A percentile compares a stretch with the other conserved stretches of the same genome.
Conservation (phyloP, 2,888 invertebrate genomes). For the Creontiades dilutus region DNA sequence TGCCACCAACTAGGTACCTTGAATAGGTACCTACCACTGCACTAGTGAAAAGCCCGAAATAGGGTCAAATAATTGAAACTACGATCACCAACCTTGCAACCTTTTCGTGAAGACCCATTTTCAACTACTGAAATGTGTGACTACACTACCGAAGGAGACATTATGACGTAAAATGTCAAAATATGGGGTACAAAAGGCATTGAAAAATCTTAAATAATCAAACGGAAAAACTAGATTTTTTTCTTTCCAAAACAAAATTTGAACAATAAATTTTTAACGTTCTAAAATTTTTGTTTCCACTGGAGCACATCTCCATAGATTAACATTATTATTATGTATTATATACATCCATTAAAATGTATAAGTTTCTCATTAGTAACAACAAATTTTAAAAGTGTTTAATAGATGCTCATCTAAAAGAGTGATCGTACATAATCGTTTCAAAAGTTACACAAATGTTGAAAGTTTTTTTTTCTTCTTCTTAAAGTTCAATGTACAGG, state of each 20-base stretch:
- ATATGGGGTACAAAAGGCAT: constrained; percentile 39
- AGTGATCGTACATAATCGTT: constrained; percentile 62
- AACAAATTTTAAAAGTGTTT: constrained; percentile 56
- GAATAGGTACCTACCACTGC: constrained; percentile 1
- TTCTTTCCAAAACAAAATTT: not conserved
- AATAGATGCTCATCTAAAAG: constrained; percentile 67
- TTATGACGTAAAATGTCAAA: not conserved
- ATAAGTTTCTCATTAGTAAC: constrained; percentile 49
- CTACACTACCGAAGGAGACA: not conserved
- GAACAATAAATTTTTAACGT: constrained; percentile 49
- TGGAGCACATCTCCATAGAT: constrained; percentile 43
- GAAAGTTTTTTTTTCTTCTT: not conserved
- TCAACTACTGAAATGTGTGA: not conserved
- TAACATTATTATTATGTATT: constrained; percentile 55
- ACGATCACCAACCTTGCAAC: not conserved
- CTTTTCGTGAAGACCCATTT: constrained; percentile 1
- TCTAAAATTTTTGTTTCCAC: constrained; percentile 50
- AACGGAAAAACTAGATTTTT: constrained; percentile 12
- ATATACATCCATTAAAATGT: constrained; percentile 68
- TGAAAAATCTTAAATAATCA: constrained; percentile 6
- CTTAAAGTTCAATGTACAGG: constrained; percentile 55
- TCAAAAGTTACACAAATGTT: constrained; percentile 56
- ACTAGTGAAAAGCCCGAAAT: constrained; percentile 18
- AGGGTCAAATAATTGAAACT: not conserved
- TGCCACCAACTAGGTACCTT: no score